These are phyloP conservation scores for Boulengerochromis microlepis DNA, from an alignment of 2,113 vertebrate genomes.

Conservation along the genomic window DNA sequence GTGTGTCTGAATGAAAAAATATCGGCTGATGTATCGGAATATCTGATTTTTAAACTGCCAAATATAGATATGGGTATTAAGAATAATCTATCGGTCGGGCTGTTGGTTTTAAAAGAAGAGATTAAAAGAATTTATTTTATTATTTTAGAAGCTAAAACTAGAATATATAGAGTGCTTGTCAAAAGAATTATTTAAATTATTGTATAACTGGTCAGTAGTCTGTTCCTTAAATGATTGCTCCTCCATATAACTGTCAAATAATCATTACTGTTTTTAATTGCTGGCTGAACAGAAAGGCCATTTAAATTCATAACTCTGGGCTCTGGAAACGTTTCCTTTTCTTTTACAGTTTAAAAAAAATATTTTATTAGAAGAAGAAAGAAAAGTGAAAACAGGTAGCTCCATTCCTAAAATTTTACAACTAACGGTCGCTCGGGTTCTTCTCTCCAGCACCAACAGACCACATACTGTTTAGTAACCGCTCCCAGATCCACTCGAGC, in stretches of 20 bases:
- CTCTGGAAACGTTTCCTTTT: not conserved
- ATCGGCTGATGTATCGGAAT: not conserved
- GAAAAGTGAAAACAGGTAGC: not conserved
- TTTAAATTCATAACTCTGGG: not conserved
- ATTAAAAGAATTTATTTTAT: not conserved
- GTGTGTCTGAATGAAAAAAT: not conserved
- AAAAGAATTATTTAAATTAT: not conserved
- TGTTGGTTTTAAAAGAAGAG: not conserved
- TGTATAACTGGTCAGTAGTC: not conserved
- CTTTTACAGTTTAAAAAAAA: not conserved
- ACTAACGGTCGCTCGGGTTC: not conserved
- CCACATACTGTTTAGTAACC: constrained; percentile 86
- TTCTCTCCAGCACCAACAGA: constrained; percentile 78
- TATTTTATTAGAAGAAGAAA: not conserved
- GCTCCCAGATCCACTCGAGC: constrained; percentile 86
- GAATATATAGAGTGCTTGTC: not conserved
- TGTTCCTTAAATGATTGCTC: not conserved
- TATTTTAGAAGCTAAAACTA: not conserved
- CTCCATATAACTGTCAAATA: not conserved
- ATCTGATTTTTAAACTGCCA: not conserved
- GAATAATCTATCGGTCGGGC: not conserved
- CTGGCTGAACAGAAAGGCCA: not conserved
- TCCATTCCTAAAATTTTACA: not conserved
- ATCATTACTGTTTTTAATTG: not conserved
- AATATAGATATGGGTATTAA: not conserved